Percentiles rank a stretch among this genome's conserved stretches.
phyloP scores from a whole-genome alignment of 2,888 invertebrate species.

The Dioctria rufipes region DNA sequence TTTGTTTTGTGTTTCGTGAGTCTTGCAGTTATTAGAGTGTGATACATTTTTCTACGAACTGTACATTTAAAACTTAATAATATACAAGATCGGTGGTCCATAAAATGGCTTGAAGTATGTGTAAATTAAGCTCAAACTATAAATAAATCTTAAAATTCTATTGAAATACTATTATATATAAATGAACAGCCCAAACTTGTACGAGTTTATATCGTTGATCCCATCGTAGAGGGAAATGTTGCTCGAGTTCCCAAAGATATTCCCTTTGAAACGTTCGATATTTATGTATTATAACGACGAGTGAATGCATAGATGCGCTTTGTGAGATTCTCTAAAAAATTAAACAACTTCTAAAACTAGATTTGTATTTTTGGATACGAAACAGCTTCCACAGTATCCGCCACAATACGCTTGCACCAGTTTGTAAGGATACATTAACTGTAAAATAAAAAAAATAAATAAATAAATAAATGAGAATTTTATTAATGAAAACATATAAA shows the following conservation, averaged over 20 bases:
- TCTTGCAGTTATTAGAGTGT: neutral
- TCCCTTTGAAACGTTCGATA: conserved; percentile 41
- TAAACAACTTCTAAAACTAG: conserved; percentile 66
- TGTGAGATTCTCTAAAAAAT: conserved; percentile 26
- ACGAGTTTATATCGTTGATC: conserved; percentile 18
- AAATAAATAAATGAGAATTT: conserved; percentile 11
- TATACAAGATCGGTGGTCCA: conserved; percentile 43
- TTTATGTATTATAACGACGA: neutral
- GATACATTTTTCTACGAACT: conserved; percentile 13
- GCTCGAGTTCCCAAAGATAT: conserved; percentile 45
- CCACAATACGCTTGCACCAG: conserved; percentile 79
- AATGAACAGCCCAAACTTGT: conserved; percentile 50
- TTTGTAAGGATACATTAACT: conserved; percentile 72
- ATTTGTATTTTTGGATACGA: conserved; percentile 66
- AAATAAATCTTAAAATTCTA: conserved; percentile 43
- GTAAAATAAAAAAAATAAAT: conserved; percentile 60
- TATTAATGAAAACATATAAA: conserved; percentile 19
- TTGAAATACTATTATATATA: conserved; percentile 39
- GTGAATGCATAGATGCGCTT: conserved; percentile 13
- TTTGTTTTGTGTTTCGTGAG: conserved; percentile 18
- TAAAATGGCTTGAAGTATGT: conserved; percentile 33
- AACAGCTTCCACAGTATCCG: conserved; percentile 81
- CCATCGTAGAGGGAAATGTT: conserved; percentile 51
- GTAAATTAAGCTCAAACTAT: conserved; percentile 27
- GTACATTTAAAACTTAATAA: conserved; percentile 40